Conservation (phyloP, 2,113 vertebrate species). For the Numenius arquata region DNA sequence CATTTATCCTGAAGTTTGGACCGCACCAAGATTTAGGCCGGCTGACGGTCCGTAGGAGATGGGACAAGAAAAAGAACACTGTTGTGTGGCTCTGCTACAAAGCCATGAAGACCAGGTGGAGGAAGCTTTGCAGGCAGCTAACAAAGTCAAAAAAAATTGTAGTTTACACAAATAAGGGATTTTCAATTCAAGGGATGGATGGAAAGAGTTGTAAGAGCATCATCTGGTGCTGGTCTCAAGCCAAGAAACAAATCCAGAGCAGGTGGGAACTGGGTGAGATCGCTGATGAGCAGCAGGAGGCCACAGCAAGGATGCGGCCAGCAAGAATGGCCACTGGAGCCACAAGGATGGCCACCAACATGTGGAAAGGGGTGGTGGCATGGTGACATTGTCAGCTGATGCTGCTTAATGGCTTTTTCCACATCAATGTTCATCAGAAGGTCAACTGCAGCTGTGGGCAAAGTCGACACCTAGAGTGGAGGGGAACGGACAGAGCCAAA, state of each 20-base stretch:
- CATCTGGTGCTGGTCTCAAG: background rate
- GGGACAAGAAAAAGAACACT: background rate
- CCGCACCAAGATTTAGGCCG: rapidly evolving
- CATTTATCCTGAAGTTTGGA: background rate
- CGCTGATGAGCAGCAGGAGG: background rate
- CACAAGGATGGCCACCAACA: background rate
- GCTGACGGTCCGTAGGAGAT: background rate
- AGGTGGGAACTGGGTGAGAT: background rate
- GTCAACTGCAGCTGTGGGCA: background rate
- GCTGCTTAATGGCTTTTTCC: background rate
- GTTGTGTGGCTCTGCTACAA: background rate
- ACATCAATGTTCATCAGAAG: background rate
- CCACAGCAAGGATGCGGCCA: rapidly evolving
- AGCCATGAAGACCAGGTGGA: background rate
- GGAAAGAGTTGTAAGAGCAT: background rate
- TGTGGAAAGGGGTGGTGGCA: background rate
- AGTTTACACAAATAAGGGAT: background rate
- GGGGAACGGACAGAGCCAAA: background rate
- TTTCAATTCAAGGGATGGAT: background rate
- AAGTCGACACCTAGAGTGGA: background rate
- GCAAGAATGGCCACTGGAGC: background rate
- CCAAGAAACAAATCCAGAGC: background rate
- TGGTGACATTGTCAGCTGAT: background rate
- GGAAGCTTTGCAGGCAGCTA: background rate
- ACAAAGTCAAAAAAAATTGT: background rate